phyloP scores from a whole-genome alignment of 1,140 invertebrate genomes.

The Lerema accius region DNA sequence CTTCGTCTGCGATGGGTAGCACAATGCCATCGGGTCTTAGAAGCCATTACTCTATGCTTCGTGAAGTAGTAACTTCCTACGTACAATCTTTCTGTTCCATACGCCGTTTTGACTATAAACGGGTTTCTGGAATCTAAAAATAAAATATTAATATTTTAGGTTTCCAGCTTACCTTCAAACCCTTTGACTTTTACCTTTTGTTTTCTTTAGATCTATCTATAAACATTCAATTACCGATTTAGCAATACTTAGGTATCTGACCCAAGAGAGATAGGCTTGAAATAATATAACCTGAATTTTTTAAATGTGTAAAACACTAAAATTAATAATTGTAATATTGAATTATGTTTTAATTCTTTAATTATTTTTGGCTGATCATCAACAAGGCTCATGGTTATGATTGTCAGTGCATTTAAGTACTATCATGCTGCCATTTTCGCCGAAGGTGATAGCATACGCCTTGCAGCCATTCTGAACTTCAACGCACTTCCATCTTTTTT shows the following conservation, averaged over 20 bases:
- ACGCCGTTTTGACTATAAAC: background rate
- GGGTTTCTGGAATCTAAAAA: background rate
- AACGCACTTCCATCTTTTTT: conserved; percentile 1
- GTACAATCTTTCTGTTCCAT: background rate
- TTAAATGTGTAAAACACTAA: no score
- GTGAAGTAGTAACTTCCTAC: conserved; percentile 14
- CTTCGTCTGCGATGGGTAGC: conserved; percentile 18
- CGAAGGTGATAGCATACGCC: background rate
- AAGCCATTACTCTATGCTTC: conserved; percentile 16
- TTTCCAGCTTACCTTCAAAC: no score
- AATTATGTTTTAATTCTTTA: background rate
- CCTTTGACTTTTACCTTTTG: no score
- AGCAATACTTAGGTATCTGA: no score
- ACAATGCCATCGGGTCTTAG: conserved; percentile 37
- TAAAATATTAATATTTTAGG: background rate
- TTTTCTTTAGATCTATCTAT: no score
- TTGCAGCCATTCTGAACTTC: background rate
- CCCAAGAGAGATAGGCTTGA: no score
- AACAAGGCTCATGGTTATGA: background rate
- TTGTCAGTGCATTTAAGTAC: background rate
- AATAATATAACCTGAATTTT: no score
- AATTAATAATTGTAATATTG: no score
- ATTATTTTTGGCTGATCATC: background rate
- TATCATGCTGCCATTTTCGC: background rate
- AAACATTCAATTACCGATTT: no score